Evolutionary conservation across 2,888 invertebrate genomes (phyloP), one percentile per base, ranked within the genome.

Genomic region (Scelioninae gen. 1): DNA sequence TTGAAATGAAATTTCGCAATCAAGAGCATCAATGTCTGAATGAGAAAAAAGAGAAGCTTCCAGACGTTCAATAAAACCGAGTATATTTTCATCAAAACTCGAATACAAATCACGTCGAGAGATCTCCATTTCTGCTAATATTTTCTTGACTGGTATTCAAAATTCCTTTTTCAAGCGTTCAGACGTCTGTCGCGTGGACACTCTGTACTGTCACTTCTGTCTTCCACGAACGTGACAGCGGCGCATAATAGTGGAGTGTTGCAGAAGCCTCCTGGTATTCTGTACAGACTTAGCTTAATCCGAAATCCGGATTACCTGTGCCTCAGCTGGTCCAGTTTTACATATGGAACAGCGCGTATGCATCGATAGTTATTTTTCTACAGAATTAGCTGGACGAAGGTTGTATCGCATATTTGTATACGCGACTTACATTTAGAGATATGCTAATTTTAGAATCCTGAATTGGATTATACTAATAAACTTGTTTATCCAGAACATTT

Each of bases 301-400:
- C 91, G 83, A 90, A 91, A 91, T 92, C 92, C 92, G 92, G 92
- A 91, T 91, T 91, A 91, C 87, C 87, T 82, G 86, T 86, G 87
- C 87, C 87, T 89, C 88, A 88, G 88, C 89, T 88, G 90, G 88
- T 87, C 85, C 85, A 86, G 86, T 89, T 88, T 88, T 87, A 83
- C 84, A 83, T 85, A 75, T 76, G 79, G 85, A 79, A 43, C 47
- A 74, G 68, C 74, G 76, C 66, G 56, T 82, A 84, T 76, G 75
- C 82, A 82, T 62, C 85, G 83, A 86, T 88, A 80, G 60, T 69
- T 84, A 85, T 86, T 85, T 81, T 85, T 85, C 84, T 55, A 49
- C 34, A 71, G 86, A 71, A 84, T 86, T 83, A 85, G 49, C 43
- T 76, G 53, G 34, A 65, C 49, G 80, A 32, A 31, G 60, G 66